These are phyloP conservation scores for Ctenoplectra terminalis DNA, from an alignment of 1,140 invertebrate genomes.

Conservation along the genomic window DNA sequence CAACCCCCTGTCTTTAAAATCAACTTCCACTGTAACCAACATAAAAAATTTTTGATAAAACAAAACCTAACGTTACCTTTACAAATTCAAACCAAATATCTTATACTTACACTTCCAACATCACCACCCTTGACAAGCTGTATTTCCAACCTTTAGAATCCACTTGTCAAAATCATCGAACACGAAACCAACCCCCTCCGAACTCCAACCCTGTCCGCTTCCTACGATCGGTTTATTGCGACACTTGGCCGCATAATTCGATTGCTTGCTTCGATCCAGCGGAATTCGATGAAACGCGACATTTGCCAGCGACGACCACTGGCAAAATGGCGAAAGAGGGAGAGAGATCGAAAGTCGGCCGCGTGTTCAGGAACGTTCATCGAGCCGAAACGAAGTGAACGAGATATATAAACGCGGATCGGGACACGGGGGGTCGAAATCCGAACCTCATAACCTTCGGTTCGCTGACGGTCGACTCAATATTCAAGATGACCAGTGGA, in stretches of 20 bases:
- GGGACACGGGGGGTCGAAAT: slow-evolving; percentile 74
- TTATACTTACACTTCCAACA: too few species aligned
- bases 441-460: slow-evolving; percentile 82
- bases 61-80: too few species aligned
- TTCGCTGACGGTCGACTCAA: slow-evolving; percentile 80
- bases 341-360: slow-evolving; percentile 46
- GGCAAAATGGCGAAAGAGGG: background rate
- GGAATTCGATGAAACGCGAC: slow-evolving; percentile 41
- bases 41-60: too few species aligned
- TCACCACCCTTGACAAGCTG: background rate
- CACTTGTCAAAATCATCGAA: background rate
- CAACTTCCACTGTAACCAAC: too few species aligned
- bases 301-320: slow-evolving; percentile 21
- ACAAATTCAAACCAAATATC: too few species aligned
- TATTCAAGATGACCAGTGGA: slow-evolving; percentile 82
- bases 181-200: background rate
- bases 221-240: background rate
- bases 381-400: slow-evolving; percentile 66
- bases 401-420: slow-evolving; percentile 70
- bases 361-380: slow-evolving; percentile 55
- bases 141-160: background rate
- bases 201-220: background rate
- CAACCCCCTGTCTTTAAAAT: too few species aligned
- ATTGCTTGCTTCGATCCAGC: slow-evolving; percentile 15
- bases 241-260: slow-evolving; percentile 28